Percentiles rank a stretch among this genome's conserved stretches.
phyloP scores from a whole-genome alignment of 2,888 invertebrate species.

The Leucophora obtusa region DNA sequence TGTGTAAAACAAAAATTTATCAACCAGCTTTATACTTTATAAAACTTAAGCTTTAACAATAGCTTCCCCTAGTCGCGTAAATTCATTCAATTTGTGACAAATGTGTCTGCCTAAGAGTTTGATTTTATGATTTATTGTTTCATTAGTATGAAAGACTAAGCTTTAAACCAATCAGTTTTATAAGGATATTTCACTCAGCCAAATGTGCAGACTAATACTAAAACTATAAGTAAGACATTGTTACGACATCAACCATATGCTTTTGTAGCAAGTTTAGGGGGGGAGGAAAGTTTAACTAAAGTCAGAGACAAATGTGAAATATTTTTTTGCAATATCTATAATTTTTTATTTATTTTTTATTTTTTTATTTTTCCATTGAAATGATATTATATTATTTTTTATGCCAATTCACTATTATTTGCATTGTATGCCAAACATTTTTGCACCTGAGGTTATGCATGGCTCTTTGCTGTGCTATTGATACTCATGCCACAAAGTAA shows the following conservation, averaged over 20 bases:
- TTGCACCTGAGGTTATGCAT: slow-evolving; percentile 50
- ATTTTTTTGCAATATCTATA: slow-evolving; percentile 37
- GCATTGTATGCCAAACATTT: slow-evolving; percentile 59
- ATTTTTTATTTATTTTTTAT: slow-evolving; percentile 33
- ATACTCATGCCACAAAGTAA: slow-evolving; percentile 50
- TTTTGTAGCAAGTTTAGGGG: neutral
- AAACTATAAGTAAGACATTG: neutral
- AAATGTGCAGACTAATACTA: neutral
- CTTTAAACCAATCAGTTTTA: slow-evolving; percentile 54
- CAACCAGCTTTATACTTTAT: too few relatives aligned
- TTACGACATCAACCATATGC: slow-evolving; percentile 25
- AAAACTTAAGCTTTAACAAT: too few relatives aligned
- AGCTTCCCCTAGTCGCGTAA: too few relatives aligned
- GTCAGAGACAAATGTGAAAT: slow-evolving; percentile 49
- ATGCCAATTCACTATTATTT: slow-evolving; percentile 59
- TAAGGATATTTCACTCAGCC: neutral
- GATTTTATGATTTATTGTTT: slow-evolving; percentile 59
- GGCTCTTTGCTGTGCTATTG: slow-evolving; percentile 37
- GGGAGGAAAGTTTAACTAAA: neutral
- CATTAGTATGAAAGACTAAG: slow-evolving; percentile 48
- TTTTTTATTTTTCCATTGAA: slow-evolving; percentile 2
- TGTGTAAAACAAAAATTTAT: too few relatives aligned
- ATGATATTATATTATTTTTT: slow-evolving; percentile 48
- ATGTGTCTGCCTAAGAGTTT: slow-evolving; percentile 52
- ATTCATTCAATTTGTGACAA: slow-evolving; percentile 8